phyloP scores from a whole-genome alignment of 1,140 invertebrate genomes.

The Platyscapa corneri region DNA sequence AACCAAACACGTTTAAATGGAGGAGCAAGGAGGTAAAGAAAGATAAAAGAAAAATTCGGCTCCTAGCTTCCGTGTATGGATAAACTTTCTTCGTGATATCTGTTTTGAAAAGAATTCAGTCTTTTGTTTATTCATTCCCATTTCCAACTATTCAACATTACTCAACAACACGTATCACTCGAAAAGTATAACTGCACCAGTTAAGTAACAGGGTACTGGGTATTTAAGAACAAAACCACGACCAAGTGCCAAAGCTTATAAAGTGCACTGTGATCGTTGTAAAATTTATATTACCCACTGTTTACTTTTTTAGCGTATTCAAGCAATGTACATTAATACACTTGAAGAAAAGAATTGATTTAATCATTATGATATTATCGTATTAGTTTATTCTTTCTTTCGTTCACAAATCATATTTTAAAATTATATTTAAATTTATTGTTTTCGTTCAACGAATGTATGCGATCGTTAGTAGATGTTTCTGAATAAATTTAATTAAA shows the following conservation, averaged over 20 bases:
- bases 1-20: too few relatives aligned
- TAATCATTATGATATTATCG: too few relatives aligned
- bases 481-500: slow-evolving; percentile 7
- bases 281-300: background rate
- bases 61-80: background rate
- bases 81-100: too few relatives aligned
- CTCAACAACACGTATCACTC: background rate
- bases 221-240: background rate
- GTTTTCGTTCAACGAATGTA: background rate
- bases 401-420: background rate
- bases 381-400: background rate
- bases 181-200: background rate
- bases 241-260: background rate
- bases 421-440: background rate
- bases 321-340: background rate
- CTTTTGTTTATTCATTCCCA: too few relatives aligned
- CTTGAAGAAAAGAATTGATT: background rate
- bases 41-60: background rate
- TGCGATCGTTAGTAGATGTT: background rate
- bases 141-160: too few relatives aligned
- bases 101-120: too few relatives aligned
- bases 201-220: background rate
- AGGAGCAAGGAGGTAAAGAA: too few relatives aligned
- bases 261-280: background rate
- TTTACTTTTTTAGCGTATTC: background rate